A percentile compares a stretch with the other conserved stretches of the same genome.
Conservation (phyloP, 2,113 vertebrate species). For the Pterocles gutturalis region DNA sequence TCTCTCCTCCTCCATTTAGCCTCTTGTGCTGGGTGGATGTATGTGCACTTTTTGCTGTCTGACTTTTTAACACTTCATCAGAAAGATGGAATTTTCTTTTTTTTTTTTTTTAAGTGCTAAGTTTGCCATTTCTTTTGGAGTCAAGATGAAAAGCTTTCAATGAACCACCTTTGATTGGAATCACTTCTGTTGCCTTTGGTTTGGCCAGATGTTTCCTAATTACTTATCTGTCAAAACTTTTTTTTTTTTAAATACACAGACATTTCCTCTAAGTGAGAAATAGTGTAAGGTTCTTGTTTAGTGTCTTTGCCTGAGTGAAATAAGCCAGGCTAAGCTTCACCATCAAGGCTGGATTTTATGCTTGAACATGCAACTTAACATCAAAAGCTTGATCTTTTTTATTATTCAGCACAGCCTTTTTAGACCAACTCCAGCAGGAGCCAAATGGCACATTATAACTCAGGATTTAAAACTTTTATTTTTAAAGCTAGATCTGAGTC, state of each 20-base stretch:
- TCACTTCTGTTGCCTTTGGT: conserved; percentile 60
- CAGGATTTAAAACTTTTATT: conserved; percentile 55
- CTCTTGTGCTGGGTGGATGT: background rate
- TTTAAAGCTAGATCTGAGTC: conserved; percentile 41
- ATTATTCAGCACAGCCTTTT: conserved; percentile 55
- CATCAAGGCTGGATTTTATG: conserved; percentile 47
- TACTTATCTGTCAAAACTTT: conserved; percentile 59
- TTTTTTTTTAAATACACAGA: background rate
- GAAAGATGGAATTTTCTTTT: background rate
- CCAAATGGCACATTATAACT: conserved; percentile 57
- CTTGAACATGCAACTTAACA: conserved; percentile 66
- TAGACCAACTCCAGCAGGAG: conserved; percentile 40
- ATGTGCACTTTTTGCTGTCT: background rate
- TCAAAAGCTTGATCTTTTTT: conserved; percentile 67
- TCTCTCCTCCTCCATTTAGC: background rate
- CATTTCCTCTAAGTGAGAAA: conserved; percentile 63
- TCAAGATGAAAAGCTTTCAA: conserved; percentile 56
- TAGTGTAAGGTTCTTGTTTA: conserved; percentile 28
- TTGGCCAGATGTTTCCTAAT: conserved; percentile 71
- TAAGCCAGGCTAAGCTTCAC: conserved; percentile 53
- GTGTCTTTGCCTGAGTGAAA: conserved; percentile 29
- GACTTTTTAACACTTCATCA: conserved; percentile 58
- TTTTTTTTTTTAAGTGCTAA: conserved; percentile 4
- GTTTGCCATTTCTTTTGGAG: conserved; percentile 53
- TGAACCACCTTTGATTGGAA: conserved; percentile 63